Conservation (phyloP, 2,797 vertebrate genomes). For the Tauraco hartlaubi region DNA sequence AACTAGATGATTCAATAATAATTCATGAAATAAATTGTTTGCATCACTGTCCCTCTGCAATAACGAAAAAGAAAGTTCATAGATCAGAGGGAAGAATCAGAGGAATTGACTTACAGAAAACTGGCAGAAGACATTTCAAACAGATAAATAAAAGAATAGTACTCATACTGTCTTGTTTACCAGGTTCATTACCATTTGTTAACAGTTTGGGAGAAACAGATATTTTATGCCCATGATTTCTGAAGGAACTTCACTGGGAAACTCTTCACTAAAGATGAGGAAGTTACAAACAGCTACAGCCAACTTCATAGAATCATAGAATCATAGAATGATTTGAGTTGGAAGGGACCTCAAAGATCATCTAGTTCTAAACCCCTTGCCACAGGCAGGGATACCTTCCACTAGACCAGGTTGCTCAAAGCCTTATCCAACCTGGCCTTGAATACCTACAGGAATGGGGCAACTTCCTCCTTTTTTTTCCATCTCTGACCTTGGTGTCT, state of each 20-base stretch:
- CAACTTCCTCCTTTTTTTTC: too few species aligned
- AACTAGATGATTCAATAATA: neutral
- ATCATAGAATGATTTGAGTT: too few species aligned
- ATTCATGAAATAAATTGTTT: neutral
- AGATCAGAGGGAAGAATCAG: neutral
- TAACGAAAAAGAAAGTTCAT: neutral
- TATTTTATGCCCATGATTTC: neutral
- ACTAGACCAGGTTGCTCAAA: too few species aligned
- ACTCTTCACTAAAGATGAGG: neutral
- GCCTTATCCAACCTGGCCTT: too few species aligned
- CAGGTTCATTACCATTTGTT: neutral
- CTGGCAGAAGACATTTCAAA: neutral
- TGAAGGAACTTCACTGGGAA: neutral
- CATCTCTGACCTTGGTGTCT: too few species aligned
- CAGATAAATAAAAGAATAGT: neutral
- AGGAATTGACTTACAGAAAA: neutral
- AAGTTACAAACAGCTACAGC: neutral
- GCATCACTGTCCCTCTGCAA: neutral
- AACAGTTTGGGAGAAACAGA: neutral
- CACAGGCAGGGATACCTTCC: too few species aligned
- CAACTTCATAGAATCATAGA: neutral
- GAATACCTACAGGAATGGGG: too few species aligned
- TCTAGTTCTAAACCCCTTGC: too few species aligned
- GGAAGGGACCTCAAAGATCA: too few species aligned
- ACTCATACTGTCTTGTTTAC: neutral